Evolutionary conservation across 2,888 invertebrate species (phyloP).

Genomic region (Liposcelis brunnea): DNA sequence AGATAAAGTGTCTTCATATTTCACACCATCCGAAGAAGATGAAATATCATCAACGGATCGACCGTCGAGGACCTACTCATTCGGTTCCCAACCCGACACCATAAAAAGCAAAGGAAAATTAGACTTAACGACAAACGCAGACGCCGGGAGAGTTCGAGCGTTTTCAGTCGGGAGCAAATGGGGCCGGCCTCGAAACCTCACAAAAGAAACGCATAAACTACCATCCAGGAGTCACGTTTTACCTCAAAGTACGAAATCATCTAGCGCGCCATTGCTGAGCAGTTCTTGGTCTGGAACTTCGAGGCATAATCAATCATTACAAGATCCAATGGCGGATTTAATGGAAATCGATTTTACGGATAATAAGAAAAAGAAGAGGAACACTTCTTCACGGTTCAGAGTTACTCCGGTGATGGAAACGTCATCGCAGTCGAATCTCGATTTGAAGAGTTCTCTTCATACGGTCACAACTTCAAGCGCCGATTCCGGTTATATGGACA

Average conservation of each 20-base stretch:
- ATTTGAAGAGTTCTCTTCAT: conserved; percentile 16
- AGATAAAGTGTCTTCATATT: conserved; percentile 62
- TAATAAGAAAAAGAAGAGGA: conserved; percentile 14
- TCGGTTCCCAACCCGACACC: conserved; percentile 58
- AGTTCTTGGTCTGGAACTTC: not conserved
- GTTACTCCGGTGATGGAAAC: conserved; percentile 13
- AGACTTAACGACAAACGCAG: conserved; percentile 32
- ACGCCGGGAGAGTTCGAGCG: conserved; percentile 45
- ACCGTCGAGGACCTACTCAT: conserved; percentile 67
- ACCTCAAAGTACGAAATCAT: conserved; percentile 36
- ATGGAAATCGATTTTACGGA: conserved; percentile 63
- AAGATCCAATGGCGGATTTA: conserved; percentile 51
- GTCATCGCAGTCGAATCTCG: conserved; percentile 11
- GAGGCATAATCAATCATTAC: not conserved
- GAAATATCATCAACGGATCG: conserved; percentile 30
- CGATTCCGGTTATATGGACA: conserved; percentile 19
- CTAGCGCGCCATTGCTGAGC: conserved; percentile 45
- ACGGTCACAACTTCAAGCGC: conserved; percentile 18
- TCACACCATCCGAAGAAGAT: conserved; percentile 43
- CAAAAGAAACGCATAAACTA: too few relatives aligned
- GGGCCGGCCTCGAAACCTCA: conserved; percentile 15
- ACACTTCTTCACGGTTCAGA: conserved; percentile 14
- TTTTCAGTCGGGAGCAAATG: conserved; percentile 56
- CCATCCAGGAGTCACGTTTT: not conserved
- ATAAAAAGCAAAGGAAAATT: conserved; percentile 19